Evolutionary conservation across 1,140 invertebrate species (phyloP).

Genomic region (Drosophila mayri): DNA sequence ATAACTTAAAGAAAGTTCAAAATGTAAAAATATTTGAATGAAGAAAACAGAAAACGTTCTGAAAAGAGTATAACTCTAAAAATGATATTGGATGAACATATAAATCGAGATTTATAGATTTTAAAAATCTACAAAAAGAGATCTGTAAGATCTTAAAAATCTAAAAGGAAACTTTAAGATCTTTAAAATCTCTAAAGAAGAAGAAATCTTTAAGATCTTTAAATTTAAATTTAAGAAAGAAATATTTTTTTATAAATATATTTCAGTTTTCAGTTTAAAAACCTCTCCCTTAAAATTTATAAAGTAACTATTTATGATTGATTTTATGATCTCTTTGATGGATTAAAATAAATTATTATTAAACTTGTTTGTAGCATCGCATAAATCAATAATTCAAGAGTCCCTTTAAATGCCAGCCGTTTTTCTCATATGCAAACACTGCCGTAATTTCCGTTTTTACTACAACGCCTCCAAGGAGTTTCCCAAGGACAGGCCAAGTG

Average conservation of each 20-base stretch:
- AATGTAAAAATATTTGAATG: too few species aligned
- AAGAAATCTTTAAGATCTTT: too few species aligned
- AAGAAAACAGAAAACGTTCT: too few species aligned
- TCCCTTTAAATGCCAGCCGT: slow-evolving; percentile 24
- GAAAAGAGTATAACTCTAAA: too few species aligned
- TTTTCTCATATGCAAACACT: slow-evolving; percentile 29
- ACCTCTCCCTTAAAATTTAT: background rate
- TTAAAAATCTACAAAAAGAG: background rate
- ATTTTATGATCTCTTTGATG: slow-evolving; percentile 31
- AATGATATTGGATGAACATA: background rate
- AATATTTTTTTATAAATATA: too few species aligned
- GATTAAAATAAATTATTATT: slow-evolving; percentile 22
- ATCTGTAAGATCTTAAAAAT: too few species aligned
- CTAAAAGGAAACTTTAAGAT: too few species aligned
- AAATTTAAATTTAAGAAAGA: too few species aligned
- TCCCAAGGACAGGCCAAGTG: slow-evolving; percentile 35
- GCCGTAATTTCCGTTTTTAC: slow-evolving; percentile 25
- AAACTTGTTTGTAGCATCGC: slow-evolving; percentile 24
- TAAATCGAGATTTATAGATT: background rate
- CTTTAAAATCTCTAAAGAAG: too few species aligned
- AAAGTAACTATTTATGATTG: background rate
- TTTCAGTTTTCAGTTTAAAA: background rate
- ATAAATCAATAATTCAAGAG: slow-evolving; percentile 31
- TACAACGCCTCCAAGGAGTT: background rate
- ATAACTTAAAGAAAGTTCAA: background rate